phyloP scores from a whole-genome alignment of 2,797 vertebrate species.

The Lacerta viridis region DNA sequence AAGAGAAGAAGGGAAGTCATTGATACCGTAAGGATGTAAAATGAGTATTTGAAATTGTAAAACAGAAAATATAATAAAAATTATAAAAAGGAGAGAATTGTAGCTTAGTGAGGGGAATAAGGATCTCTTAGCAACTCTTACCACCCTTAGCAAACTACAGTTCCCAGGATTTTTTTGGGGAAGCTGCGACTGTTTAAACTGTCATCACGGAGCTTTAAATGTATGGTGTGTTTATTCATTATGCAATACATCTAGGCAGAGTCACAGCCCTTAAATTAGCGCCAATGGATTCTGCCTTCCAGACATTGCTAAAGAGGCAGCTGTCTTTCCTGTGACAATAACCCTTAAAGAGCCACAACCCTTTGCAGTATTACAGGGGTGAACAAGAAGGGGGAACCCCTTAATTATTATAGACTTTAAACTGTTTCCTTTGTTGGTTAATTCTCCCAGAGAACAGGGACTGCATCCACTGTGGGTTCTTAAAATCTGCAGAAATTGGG shows the following conservation, averaged over 20 bases:
- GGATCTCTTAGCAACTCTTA: no score
- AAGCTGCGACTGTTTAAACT: no score
- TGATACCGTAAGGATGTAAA: no score
- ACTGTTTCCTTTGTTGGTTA: neutral
- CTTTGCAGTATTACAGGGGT: neutral
- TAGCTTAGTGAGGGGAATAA: no score
- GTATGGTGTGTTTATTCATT: no score
- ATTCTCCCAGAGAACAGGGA: neutral
- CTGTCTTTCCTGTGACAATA: neutral
- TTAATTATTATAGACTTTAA: neutral
- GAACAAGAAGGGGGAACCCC: neutral
- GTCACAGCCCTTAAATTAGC: neutral
- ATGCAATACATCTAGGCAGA: neutral
- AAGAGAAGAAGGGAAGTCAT: no score
- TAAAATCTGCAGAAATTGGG: neutral
- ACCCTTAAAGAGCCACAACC: neutral
- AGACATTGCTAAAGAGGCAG: neutral
- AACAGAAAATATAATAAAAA: no score
- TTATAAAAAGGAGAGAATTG: no score
- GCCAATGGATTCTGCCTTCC: neutral
- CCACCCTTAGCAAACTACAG: no score
- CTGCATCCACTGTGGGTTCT: neutral
- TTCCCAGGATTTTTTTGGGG: no score
- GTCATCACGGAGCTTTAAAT: no score
- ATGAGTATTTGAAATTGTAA: no score